phyloP scores from a whole-genome alignment of 2,113 vertebrate species.

The Fulmarus glacialis region DNA sequence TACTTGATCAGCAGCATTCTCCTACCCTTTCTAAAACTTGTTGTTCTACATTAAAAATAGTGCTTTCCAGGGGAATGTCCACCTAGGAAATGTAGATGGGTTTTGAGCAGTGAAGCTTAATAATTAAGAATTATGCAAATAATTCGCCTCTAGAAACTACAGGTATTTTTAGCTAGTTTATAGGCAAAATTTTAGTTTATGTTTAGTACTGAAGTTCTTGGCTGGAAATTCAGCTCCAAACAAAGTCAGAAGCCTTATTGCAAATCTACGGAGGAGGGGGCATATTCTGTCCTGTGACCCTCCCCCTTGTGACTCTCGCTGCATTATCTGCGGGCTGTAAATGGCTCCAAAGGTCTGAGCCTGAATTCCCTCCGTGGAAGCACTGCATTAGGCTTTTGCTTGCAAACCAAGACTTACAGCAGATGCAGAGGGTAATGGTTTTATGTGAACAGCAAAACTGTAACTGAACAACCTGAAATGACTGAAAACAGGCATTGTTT shows the following conservation, averaged over 20 bases:
- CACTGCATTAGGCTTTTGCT: not conserved
- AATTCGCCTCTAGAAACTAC: not conserved
- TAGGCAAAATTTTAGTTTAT: not conserved
- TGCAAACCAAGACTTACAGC: not conserved
- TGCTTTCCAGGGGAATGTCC: not conserved
- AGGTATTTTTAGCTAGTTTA: slow-evolving; percentile 26
- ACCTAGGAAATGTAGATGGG: not conserved
- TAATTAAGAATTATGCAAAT: not conserved
- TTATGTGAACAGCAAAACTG: not conserved
- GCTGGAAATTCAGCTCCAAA: not conserved
- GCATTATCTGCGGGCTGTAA: not conserved
- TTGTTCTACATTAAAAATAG: not conserved
- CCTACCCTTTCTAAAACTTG: not conserved
- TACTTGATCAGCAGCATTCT: not conserved
- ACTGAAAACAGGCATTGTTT: not conserved
- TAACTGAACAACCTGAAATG: not conserved
- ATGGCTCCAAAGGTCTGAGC: not conserved
- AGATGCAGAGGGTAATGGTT: not conserved
- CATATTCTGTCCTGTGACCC: not conserved
- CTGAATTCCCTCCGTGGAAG: not conserved
- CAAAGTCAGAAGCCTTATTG: not conserved
- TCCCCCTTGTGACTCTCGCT: not conserved
- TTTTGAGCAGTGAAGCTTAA: not conserved
- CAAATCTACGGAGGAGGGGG: not conserved
- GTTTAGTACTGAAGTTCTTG: not conserved